Base-by-base conservation (phyloP, 2,888 invertebrate species). In the Tenthredo mesomela region DNA sequence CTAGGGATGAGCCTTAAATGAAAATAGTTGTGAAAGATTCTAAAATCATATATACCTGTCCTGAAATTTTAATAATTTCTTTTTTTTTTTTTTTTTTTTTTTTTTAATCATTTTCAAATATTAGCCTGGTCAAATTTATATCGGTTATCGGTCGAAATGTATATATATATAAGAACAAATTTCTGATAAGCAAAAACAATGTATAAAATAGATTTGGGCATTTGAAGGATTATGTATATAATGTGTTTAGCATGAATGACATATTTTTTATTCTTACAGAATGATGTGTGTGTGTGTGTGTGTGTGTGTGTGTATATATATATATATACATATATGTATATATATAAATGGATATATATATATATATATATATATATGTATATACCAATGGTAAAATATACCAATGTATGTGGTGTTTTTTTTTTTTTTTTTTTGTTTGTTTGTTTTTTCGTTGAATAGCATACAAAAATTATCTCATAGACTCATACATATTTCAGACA, bases 401-500 rank as follows among this genome's bases (percentile, higher is more conserved):
- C 65, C 65, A 25, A 43, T 78, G 61, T 58, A 33, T 33, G 33
- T 33, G 33, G 18, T 75, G 50, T 10, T 78, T 58, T 12, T 33
- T 80, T 80, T 80, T 61, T 5, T 77, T 50, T 29, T 29, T 29
- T 1, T 29, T 29, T 29, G 29, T 78, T 58, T 12, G n/a, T 80
- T 80, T 80, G 40, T 12, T 77, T 50, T 5, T 78, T 58, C 61
- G 40, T 61, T 80, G 80, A 37, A 61, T 61, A 82, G 6, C 82
- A 82, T 82, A 82, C 67, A 67, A 82, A 65, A 82, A 54, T 82
- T 40, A 61, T 80, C 29, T 47, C 61, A 54, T 82, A 82, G 82
- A 82, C 50, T 82, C 82, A 82, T 82, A 82, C 82, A 82, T 67
- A 40, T 43, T 70, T 82, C 82, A 82, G 82, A 82, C 82, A 82